Evolutionary conservation across 2,113 vertebrate species (phyloP).

Genomic region (Entosphenus tridentatus): DNA sequence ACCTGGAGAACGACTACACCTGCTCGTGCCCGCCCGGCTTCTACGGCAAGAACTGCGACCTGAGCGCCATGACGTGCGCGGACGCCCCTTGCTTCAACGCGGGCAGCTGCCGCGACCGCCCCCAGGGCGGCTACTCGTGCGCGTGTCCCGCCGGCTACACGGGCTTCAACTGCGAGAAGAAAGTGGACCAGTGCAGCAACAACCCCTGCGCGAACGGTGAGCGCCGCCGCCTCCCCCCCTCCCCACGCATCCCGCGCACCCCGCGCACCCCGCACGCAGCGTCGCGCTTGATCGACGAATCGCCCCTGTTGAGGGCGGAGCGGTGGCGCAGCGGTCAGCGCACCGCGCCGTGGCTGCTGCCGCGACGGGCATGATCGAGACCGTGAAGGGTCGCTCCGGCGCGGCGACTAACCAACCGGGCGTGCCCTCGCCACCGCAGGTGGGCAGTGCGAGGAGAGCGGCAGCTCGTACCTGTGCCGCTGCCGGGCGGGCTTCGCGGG

Average conservation of each 20-base stretch:
- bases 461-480: conserved; percentile 24
- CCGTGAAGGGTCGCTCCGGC: too few relatives aligned
- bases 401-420: too few relatives aligned
- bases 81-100: conserved; percentile 55
- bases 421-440: conserved; percentile 20
- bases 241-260: too few relatives aligned
- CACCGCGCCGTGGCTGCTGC: too few relatives aligned
- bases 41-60: conserved; percentile 48
- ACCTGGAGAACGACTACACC: conserved; percentile 27
- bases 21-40: conserved; percentile 58
- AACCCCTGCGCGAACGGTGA: conserved; percentile 46
- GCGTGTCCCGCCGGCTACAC: conserved; percentile 32
- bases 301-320: too few relatives aligned
- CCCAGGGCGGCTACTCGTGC: conserved; percentile 28
- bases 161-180: conserved; percentile 74
- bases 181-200: conserved; percentile 45
- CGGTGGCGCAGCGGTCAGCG: too few relatives aligned
- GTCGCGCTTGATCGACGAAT: too few relatives aligned
- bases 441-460: conserved; percentile 49
- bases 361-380: too few relatives aligned
- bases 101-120: conserved; percentile 35
- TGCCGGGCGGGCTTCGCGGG: conserved; percentile 42
- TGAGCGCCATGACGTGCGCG: conserved; percentile 42
- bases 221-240: not conserved
- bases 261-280: too few relatives aligned